Conservation (phyloP, 2,113 vertebrate genomes). For the Pseudois nayaur region DNA sequence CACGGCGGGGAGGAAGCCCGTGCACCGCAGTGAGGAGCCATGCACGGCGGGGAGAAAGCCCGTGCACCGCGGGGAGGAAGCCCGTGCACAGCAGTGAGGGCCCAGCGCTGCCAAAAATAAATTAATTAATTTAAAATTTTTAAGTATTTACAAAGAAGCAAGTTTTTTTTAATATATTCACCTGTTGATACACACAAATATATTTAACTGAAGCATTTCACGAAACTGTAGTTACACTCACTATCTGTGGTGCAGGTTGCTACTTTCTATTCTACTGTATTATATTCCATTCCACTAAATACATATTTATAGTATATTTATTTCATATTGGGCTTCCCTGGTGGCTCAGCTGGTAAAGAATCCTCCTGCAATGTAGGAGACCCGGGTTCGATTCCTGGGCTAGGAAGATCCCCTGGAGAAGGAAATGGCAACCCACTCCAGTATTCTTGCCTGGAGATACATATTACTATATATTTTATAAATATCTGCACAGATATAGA, state of each 20-base stretch:
- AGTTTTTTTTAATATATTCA: background rate
- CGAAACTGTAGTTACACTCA: background rate
- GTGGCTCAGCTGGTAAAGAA: background rate
- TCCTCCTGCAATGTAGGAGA: background rate
- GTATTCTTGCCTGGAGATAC: background rate
- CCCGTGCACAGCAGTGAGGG: background rate
- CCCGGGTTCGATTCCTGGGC: background rate
- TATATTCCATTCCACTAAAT: background rate
- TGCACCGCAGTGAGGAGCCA: background rate
- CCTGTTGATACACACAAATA: background rate
- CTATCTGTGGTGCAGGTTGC: background rate
- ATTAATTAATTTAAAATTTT: background rate
- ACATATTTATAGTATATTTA: background rate
- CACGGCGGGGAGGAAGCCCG: rapidly evolving
- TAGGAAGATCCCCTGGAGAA: background rate
- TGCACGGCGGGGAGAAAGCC: background rate
- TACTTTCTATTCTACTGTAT: background rate
- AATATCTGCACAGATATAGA: background rate
- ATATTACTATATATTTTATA: background rate
- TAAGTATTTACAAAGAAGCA: background rate
- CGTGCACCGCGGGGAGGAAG: background rate
- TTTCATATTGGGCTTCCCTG: background rate
- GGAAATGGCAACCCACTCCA: background rate
- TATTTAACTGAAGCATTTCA: background rate
- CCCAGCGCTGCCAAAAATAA: background rate